Evolutionary conservation across 2,797 vertebrate genomes (phyloP).

Genomic region (Zenarchopterus dispar): DNA sequence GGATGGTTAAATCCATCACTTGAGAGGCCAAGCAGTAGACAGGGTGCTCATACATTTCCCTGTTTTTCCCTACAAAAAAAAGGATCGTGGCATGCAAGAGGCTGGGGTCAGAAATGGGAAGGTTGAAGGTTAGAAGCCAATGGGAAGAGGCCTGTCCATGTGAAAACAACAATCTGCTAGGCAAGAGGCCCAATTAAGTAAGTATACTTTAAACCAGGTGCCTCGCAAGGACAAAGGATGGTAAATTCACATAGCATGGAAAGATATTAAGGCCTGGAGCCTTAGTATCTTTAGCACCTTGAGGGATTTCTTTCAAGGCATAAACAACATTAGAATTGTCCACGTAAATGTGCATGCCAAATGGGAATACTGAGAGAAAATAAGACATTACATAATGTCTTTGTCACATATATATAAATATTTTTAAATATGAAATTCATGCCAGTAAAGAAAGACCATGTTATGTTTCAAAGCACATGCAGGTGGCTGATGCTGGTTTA

Average conservation of each 20-base stretch:
- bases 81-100: conserved; percentile 99
- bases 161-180: conserved; percentile 65
- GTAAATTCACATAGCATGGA: conserved; percentile 82
- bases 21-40: conserved; percentile 99
- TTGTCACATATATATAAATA: conserved; percentile 27
- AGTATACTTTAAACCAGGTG: conserved; percentile 71
- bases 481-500: conserved; percentile 93
- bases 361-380: conserved; percentile 9
- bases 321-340: conserved; percentile 77
- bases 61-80: conserved; percentile 99
- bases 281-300: conserved; percentile 95
- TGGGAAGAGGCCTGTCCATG: conserved; percentile 73
- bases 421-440: conserved; percentile 78
- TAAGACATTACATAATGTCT: conserved; percentile 53
- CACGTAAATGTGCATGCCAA: conserved; percentile 29
- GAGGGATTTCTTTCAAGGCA: conserved; percentile 92
- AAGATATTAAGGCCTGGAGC: conserved; percentile 92
- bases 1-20: conserved; percentile 99
- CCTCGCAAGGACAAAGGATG: conserved; percentile 87
- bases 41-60: conserved; percentile 99
- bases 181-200: conserved; percentile 44
- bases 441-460: conserved; percentile 90
- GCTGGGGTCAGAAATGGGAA: conserved; percentile 97
- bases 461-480: conserved; percentile 87
- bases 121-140: conserved; percentile 88